Base-by-base conservation (phyloP, 2,113 vertebrate species). In the Tor tambroides region DNA sequence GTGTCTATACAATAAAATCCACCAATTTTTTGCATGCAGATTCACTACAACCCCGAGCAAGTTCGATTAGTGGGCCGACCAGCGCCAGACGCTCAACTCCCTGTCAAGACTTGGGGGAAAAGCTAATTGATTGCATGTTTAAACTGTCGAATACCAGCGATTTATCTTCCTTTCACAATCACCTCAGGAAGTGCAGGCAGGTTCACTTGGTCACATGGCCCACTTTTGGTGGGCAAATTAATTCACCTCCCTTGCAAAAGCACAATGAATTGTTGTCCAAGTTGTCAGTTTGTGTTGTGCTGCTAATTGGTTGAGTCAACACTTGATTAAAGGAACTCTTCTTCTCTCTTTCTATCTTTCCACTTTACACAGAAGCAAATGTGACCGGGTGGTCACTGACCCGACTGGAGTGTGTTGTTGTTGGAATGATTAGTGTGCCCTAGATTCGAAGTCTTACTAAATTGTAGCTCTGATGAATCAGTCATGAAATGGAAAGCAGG, bases 41-140 rank as follows among this genome's bases (percentile, higher is more conserved):
- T 63, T 41, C 17, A 32, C 61, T 56, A 6, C 78, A 61, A 69
- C 19, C 67, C 46, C 41, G 10, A 21, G 26, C 35, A 15, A 30
- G 35, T 56, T 79, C 41, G 46, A 90, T 89, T 87, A 84, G 80
- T 46, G 75, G 49, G 35, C 30, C 46, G 19, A 84, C 49, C 65
- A n/a, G 56, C 9, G 21, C 56, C 56, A 84, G 84, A 75, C 43
- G 10, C 28, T 23, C 21, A 41, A 61, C 51, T 87, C 86, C 41
- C 61, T 74, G 15, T 67, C 87, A 86, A 63, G 35, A 21, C 46
- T 51, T 80, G 35, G 38, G 80, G 76, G 23, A 38, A 59, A 35
- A 78, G 74, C 86, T 54, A 91, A 88, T 85, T 89, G 88, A 91
- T 89, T 89, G 79, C 87, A 88, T 91, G 89, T 91, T 90, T 89